Evolutionary conservation across 2,113 vertebrate species (phyloP).

Genomic region (Sebastes schlegelii): DNA sequence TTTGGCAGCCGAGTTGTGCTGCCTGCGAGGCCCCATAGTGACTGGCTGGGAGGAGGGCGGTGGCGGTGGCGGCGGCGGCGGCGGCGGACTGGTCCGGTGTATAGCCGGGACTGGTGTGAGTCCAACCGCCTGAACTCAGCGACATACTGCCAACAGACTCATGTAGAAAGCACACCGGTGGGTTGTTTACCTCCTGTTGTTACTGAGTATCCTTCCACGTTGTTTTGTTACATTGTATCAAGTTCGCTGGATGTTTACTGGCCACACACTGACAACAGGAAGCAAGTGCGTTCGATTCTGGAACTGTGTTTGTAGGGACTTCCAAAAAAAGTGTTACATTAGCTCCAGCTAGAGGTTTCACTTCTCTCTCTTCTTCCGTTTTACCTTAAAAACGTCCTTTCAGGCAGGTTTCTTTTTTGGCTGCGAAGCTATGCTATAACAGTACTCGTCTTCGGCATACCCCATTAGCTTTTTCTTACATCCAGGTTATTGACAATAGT

Average conservation of each 20-base stretch:
- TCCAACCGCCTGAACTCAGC: constrained; percentile 83
- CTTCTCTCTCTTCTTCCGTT: constrained; percentile 17
- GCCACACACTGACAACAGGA: constrained; percentile 56
- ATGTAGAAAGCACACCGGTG: constrained; percentile 52
- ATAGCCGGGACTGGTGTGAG: constrained; percentile 36
- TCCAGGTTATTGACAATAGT: constrained; percentile 16
- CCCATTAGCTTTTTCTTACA: background rate
- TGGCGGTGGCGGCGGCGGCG: constrained; percentile 44
- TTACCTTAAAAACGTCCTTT: background rate
- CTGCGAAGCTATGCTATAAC: background rate
- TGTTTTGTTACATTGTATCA: background rate
- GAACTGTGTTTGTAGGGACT: constrained; percentile 45
- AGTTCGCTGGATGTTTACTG: background rate
- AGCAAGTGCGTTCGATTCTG: constrained; percentile 56
- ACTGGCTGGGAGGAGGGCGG: background rate
- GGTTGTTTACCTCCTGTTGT: constrained; percentile 26
- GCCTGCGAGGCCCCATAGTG: constrained; percentile 59
- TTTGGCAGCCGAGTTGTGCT: constrained; percentile 65
- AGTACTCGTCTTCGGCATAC: fast-evolving
- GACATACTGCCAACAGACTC: constrained; percentile 76
- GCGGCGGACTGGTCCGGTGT: constrained; percentile 59
- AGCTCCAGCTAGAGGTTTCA: background rate
- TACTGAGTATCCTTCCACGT: background rate
- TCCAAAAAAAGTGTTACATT: constrained; percentile 30
- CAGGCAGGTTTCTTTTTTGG: background rate